Base-by-base conservation (phyloP, 2,888 invertebrate genomes). In the Ferrisia virgata region DNA sequence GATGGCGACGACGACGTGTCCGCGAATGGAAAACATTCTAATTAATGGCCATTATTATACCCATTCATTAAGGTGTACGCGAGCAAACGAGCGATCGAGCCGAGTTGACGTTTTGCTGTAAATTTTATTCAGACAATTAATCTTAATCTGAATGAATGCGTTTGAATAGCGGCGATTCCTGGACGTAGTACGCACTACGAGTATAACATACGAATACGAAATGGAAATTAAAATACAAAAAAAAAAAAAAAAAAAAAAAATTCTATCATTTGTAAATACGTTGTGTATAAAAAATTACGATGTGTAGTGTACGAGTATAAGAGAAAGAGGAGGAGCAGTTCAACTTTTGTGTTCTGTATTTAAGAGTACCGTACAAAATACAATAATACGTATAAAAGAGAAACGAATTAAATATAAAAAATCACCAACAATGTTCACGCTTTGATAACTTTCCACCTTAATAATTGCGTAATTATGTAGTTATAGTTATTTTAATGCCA, bases 51-150 rank as follows among this genome's bases (percentile, higher is more conserved):
- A 33, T 72, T 72, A 72, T 72, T 72, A 72, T 72, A 33, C 72
- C n/a, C 72, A 72, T 72, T 72, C 72, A 72, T 72, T 72, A 72
- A 33, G 64, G 64, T 28, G 31, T 36, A 72, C 33, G 31, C n/a
- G 72, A 25, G 28, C 47, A 18, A n/a, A n/a, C 43, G n/a, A 58
- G 58, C 11, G 53, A 4, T n/a, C n/a, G n/a, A n/a, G n/a, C n/a
- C n/a, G n/a, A n/a, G 58, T 64, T 64, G 58, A 64, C 58, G 58
- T 43, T 43, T 1, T n/a, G 58, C 13, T 64, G 72, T 72, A 33
- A 72, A 72, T 72, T 72, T 72, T 72, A 72, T 72, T 72, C 72
- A 33, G 33, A 72, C 72, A 72, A 72, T 72, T 72, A 72, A 72
- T 72, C 72, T 72, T 72, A 72, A 72, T 72, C 72, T 25, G 72